Evolutionary conservation across 2,113 vertebrate species (phyloP).

Genomic region (Melospiza georgiana): DNA sequence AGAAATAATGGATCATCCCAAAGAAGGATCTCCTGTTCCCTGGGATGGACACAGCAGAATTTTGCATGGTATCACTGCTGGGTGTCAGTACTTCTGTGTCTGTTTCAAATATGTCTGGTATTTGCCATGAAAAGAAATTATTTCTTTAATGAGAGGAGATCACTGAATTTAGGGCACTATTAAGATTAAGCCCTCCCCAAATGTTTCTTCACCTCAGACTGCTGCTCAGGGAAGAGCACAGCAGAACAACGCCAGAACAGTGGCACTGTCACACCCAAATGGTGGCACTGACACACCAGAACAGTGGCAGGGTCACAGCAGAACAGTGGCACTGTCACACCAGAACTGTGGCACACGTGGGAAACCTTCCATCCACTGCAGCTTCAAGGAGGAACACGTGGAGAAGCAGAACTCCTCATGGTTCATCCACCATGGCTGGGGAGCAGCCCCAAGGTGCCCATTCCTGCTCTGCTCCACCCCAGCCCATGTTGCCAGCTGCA

Average conservation of each 20-base stretch:
- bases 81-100: fast-evolving
- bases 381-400: background rate
- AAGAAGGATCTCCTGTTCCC: background rate
- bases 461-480: background rate
- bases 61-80: background rate
- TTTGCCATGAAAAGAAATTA: background rate
- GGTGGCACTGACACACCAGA: background rate
- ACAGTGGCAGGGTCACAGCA: fast-evolving
- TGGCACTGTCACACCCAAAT: background rate
- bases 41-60: background rate
- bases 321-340: fast-evolving
- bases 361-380: background rate
- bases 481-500: background rate
- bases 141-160: background rate
- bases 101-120: background rate
- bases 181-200: too few relatives aligned
- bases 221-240: too few relatives aligned
- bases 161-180: background rate
- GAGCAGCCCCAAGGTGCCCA: background rate
- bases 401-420: background rate
- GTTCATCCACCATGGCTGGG: background rate
- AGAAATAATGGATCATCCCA: fast-evolving
- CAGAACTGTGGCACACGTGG: fast-evolving
- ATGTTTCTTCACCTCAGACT: too few relatives aligned
- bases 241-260: background rate